Evolutionary conservation across 2,113 vertebrate genomes (phyloP).

Genomic region (Chloropsis hardwickii): DNA sequence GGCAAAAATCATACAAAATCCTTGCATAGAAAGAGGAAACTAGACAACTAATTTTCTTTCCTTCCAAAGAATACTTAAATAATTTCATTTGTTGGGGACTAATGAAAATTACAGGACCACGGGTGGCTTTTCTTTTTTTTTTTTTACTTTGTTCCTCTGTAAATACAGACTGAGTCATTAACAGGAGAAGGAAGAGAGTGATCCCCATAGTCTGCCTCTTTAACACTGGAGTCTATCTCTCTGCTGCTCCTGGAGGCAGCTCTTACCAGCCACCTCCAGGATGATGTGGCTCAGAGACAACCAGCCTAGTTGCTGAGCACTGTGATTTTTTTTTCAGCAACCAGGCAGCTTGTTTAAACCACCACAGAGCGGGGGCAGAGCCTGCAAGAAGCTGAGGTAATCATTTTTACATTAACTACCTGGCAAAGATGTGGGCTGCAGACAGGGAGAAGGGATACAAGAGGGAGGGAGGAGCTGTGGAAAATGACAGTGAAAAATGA

Average conservation of each 20-base stretch:
- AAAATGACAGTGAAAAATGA: background rate
- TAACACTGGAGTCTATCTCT: background rate
- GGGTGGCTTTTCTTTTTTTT: background rate
- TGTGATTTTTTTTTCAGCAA: background rate
- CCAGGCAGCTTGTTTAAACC: conserved; percentile 20
- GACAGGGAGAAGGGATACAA: background rate
- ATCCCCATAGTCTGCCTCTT: background rate
- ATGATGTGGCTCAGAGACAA: conserved; percentile 34
- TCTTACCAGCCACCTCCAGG: background rate
- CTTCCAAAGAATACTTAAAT: background rate
- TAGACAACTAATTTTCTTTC: background rate
- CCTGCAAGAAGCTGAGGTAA: conserved; percentile 61
- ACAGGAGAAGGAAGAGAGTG: background rate
- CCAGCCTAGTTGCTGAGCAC: background rate
- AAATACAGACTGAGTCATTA: background rate
- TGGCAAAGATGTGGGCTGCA: background rate
- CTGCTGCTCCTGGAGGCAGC: conserved; percentile 66
- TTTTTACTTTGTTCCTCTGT: background rate
- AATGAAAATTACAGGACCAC: background rate
- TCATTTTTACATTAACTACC: conserved; percentile 14
- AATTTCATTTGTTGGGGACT: background rate
- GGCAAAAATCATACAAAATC: background rate
- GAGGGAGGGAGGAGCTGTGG: background rate
- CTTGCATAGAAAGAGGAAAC: background rate
- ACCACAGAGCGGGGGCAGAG: background rate